Conservation (phyloP, 2,888 invertebrate genomes). For the Apodemia hepburni region DNA sequence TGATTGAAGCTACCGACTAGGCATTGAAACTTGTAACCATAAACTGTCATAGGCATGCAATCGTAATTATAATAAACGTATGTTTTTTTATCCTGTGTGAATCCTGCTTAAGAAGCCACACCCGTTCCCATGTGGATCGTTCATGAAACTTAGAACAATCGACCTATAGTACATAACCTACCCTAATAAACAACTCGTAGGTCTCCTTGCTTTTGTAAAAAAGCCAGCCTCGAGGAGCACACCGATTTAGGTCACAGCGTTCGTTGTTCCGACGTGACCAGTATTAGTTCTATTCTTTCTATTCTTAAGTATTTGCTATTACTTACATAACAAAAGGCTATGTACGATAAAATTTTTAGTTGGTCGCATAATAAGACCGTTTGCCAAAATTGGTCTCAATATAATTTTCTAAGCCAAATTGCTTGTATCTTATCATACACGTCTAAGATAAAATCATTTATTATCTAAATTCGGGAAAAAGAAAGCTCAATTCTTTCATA, state of each 20-base stretch:
- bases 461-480: not conserved
- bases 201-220: conserved; percentile 29
- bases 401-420: conserved; percentile 4
- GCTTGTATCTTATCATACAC: not conserved
- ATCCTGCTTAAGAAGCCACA: conserved; percentile 31
- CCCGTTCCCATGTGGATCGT: conserved; percentile 44
- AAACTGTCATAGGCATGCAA: no score
- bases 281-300: conserved; percentile 18
- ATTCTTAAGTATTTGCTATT: conserved; percentile 18
- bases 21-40: no score
- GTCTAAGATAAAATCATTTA: not conserved
- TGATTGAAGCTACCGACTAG: no score
- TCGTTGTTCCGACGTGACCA: conserved; percentile 17
- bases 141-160: conserved; percentile 45
- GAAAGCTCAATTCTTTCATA: no score
- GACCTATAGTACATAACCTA: conserved; percentile 37
- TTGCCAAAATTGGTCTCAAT: conserved; percentile 10
- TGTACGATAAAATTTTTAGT: conserved; percentile 1
- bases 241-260: conserved; percentile 24
- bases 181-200: conserved; percentile 34
- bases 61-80: no score
- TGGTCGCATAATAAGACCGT: conserved; percentile 5
- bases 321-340: conserved; percentile 18
- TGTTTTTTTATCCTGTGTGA: not conserved
- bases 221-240: conserved; percentile 22